Base-by-base conservation (phyloP, 2,797 vertebrate genomes). In the Iguana delicatissima region DNA sequence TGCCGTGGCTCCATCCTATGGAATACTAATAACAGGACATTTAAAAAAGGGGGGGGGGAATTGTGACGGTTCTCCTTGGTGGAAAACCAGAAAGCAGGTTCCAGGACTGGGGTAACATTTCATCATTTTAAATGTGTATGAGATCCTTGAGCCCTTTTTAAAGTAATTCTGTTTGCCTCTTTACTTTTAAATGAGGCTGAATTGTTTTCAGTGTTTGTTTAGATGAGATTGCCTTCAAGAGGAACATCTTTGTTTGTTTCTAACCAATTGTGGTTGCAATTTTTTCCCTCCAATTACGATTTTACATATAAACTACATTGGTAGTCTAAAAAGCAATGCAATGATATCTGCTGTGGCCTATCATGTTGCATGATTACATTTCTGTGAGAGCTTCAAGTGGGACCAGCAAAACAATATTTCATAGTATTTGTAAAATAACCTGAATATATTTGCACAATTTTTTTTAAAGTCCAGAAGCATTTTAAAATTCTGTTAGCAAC, bases 191-290 rank as follows among this genome's bases (percentile, higher is more conserved):
- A 88, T 90, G 73, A 95, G 32, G 76, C 52, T 20, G 88, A 86
- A 22, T 81, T 91, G 55, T 46, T 95, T 95, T 91, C 91, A 55
- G 64, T 84, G 4, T 74, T 92, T 92, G 4, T 69, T 93, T 55
- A 86, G 42, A 82, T 85, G 87, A 14, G 42, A 93, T 92, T 91
- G 81, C 85, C 85, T 94, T 94, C 79, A 62, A 91, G 55, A 91
- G 90, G 67, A 87, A 59, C 91, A 77, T 93, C 92, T 94, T 20
- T 93, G 84, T 94, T 94, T 94, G 89, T 89, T 94, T 88, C 89
- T 91, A 89, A 85, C 18, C 89, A 93, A 93, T 90, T 79, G 16
- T 89, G 89, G 89, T 88, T 35, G 22, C 52, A 89, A 92, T 93
- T 95, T 94, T 92, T 93, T 95, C 88, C 89, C 55, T 94, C 83